Evolutionary conservation across 2,888 invertebrate species (phyloP), one percentile per base, ranked within the genome.

Genomic region (Mechanitis mazaeus): DNA sequence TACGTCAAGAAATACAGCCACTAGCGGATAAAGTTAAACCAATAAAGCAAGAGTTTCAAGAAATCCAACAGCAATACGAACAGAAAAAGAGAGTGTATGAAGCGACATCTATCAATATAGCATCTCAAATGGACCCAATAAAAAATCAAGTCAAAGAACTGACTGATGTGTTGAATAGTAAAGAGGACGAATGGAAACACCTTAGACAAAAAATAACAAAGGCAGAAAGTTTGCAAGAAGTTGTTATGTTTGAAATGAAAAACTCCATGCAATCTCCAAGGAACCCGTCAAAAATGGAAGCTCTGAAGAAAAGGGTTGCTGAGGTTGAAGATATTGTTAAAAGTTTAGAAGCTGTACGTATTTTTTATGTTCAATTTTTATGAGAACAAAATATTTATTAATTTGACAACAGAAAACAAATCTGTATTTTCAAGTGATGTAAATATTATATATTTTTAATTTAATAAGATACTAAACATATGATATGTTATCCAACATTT

Each of bases 11-110:
- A 72, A 86, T 89, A 58, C 86, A 87, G 66, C 91, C 90, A 31
- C 78, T 91, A 6, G 86, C 85, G 7, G 89, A 88, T 67, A 79
- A 79, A 73, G 85, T 95, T 58, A 92, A 94, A 72, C 93, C 93
- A 2, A 81, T 94, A 59, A 91, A 95, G 69, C 92, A 94, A 68
- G 91, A 92, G 72, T 91, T 91, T 56, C 92, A 94, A 85, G 91
- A 92, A 64, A 75, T 94, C 46, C 92, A 92, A 68, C 91, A 92
- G 71, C 92, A 93, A 69, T 93, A 93, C 77, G 94, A 95, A 70
- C 92, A 93, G 72, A 93, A 92, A 83, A 94, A 94, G 79, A 78
- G 91, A 67, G 80, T 92, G 33, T 94, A 94, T 76, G 94, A 95
- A 77, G 92, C 93, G 3, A 91, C 93, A 59, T 91, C 93, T 35